Conservation (phyloP, 2,113 vertebrate genomes). For the Perca schrenkii region DNA sequence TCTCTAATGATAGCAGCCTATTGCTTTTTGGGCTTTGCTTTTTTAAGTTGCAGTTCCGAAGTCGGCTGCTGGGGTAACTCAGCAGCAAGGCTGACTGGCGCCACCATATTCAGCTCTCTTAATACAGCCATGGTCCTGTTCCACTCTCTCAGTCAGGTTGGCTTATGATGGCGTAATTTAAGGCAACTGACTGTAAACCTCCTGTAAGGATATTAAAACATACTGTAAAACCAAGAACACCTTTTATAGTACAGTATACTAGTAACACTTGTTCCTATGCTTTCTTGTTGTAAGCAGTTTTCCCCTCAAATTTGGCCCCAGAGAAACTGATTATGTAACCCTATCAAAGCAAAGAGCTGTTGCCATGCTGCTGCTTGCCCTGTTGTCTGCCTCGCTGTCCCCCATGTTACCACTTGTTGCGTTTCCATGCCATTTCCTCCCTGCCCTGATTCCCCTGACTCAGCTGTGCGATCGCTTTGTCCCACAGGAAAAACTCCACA, state of each 20-base stretch:
- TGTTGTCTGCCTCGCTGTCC: conserved; percentile 46
- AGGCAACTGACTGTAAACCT: neutral
- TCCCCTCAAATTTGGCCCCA: neutral
- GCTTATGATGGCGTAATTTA: neutral
- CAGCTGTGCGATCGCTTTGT: conserved; percentile 77
- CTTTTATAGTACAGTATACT: neutral
- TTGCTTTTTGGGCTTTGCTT: neutral
- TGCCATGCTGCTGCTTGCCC: conserved; percentile 61
- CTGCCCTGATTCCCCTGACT: conserved; percentile 77
- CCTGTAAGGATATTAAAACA: neutral
- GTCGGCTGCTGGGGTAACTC: neutral
- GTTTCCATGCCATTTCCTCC: conserved; percentile 74
- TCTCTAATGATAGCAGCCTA: neutral
- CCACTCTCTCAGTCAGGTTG: neutral
- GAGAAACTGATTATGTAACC: conserved; percentile 12
- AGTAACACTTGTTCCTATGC: neutral
- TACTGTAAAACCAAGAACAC: conserved; percentile 23
- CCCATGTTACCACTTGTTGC: conserved; percentile 72
- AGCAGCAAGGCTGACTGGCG: neutral
- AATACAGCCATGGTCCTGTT: conserved; percentile 3
- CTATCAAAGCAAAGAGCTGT: conserved; percentile 30
- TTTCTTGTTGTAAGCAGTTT: conserved; percentile 21
- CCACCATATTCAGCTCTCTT: neutral
- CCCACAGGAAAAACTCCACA: conserved; percentile 95
- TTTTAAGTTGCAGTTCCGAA: conserved; percentile 8